These are phyloP conservation scores for Amphiura filiformis DNA, from an alignment of 35 echinoderm and acorn worm genomes.

Conservation along the genomic window DNA sequence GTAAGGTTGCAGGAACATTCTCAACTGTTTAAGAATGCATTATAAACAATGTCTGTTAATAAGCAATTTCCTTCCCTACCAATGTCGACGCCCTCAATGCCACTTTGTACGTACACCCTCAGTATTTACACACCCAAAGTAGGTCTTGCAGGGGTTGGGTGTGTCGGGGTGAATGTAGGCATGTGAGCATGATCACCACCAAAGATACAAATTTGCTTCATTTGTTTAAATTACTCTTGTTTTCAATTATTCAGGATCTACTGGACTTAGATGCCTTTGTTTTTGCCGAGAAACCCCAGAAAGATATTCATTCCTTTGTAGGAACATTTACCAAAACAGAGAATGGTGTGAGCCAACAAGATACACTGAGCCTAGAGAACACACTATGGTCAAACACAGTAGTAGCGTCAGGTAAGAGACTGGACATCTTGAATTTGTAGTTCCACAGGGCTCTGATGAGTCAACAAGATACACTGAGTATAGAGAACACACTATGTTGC, in stretches of 20 bases:
- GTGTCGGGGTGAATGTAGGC: too few relatives aligned
- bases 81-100: too few relatives aligned
- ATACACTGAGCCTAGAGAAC: constrained; percentile 71
- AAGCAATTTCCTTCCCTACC: too few relatives aligned
- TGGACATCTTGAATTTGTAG: constrained; percentile 69
- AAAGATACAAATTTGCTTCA: too few relatives aligned
- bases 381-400: constrained; percentile 95
- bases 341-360: constrained; percentile 43
- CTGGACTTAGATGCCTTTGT: constrained; percentile 77
- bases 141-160: too few relatives aligned
- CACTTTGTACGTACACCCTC: too few relatives aligned
- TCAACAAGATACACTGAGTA: constrained; percentile 59
- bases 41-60: too few relatives aligned
- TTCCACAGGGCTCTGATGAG: constrained; percentile 41
- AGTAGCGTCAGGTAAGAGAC: constrained; percentile 84
- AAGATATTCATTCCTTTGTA: constrained; percentile 89
- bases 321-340: constrained; percentile 73
- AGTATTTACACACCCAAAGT: too few relatives aligned
- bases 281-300: constrained; percentile 87
- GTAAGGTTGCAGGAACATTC: too few relatives aligned
- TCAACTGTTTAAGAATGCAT: too few relatives aligned
- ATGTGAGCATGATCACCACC: too few relatives aligned
- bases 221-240: too few relatives aligned
- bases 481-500: constrained; percentile 71
- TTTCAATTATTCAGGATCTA: constrained; percentile 48